Percentiles rank a stretch among this genome's conserved stretches.
phyloP scores from a whole-genome alignment of 53 echinoderm and acorn worm species.

The Paracentrotus lividus region DNA sequence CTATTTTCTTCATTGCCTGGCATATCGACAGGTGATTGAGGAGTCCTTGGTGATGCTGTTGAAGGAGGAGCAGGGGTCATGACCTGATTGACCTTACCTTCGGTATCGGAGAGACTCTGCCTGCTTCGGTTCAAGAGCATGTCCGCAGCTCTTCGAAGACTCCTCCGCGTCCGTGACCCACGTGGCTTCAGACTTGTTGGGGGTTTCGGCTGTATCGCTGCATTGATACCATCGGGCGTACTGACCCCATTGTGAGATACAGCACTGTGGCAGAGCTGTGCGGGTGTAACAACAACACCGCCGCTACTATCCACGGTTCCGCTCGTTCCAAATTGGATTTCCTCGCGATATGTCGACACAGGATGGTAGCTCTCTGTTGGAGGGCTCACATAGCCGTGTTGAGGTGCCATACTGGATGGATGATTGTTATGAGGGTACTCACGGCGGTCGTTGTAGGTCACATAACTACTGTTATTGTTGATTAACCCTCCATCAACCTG shows the following conservation, averaged over 20 bases:
- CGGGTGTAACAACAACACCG: slow-evolving; percentile 24
- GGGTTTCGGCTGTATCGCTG: slow-evolving; percentile 81
- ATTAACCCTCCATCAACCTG: slow-evolving; percentile 53
- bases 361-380: slow-evolving; percentile 47
- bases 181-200: slow-evolving; percentile 80
- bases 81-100: slow-evolving; percentile 46
- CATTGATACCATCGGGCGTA: neutral
- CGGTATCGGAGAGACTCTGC: slow-evolving; percentile 84
- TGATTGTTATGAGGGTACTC: slow-evolving; percentile 29
- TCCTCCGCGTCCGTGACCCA: slow-evolving; percentile 85
- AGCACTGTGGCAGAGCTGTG: slow-evolving; percentile 46
- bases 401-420: slow-evolving; percentile 45
- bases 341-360: slow-evolving; percentile 68
- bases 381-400: slow-evolving; percentile 59
- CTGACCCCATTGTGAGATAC: slow-evolving; percentile 56
- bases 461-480: slow-evolving; percentile 66
- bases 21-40: slow-evolving; percentile 28
- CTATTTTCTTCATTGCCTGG: slow-evolving; percentile 46
- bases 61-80: slow-evolving; percentile 54
- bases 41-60: slow-evolving; percentile 14
- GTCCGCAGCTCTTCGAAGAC: slow-evolving; percentile 89
- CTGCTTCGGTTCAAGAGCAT: slow-evolving; percentile 87
- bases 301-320: slow-evolving; percentile 41
- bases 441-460: slow-evolving; percentile 44
- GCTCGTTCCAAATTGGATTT: slow-evolving; percentile 70